Evolutionary conservation across 2,113 vertebrate species (phyloP).

Genomic region (Salvelinus namaycush): DNA sequence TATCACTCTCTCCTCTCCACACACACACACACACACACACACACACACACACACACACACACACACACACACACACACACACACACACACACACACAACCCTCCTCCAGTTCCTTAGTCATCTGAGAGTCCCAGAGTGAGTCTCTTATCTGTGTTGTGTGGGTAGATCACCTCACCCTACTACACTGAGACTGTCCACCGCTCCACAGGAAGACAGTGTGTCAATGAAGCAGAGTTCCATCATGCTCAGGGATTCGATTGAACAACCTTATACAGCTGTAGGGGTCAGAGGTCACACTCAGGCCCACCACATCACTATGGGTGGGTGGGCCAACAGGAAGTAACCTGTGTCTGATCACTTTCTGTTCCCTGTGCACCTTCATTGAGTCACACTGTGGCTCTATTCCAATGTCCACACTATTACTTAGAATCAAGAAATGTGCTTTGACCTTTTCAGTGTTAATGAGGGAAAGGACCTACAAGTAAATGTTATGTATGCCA

Average conservation of each 20-base stretch:
- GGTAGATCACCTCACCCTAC: conserved; percentile 25
- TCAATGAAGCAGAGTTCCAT: conserved; percentile 23
- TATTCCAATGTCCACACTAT: neutral
- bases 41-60: too few species aligned
- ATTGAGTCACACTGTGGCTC: too few species aligned
- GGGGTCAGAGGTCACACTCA: conserved; percentile 31
- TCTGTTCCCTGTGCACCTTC: conserved; percentile 8
- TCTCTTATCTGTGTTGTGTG: neutral
- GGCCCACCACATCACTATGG: conserved; percentile 22
- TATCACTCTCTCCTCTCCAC: neutral
- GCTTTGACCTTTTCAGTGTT: too few species aligned
- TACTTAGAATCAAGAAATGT: neutral
- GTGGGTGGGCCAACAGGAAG: conserved; percentile 42
- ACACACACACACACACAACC: too few species aligned
- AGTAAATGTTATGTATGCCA: too few species aligned
- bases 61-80: too few species aligned
- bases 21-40: too few species aligned
- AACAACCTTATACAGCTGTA: conserved; percentile 35
- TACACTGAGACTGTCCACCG: conserved; percentile 7
- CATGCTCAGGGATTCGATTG: neutral
- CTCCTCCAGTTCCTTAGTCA: conserved; percentile 1
- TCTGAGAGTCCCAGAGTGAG: neutral
- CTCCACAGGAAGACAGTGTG: conserved; percentile 14
- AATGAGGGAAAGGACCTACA: too few species aligned
- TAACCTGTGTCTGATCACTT: conserved; percentile 8